phyloP scores from a whole-genome alignment of 2,888 invertebrate genomes.

The Brenthis ino region DNA sequence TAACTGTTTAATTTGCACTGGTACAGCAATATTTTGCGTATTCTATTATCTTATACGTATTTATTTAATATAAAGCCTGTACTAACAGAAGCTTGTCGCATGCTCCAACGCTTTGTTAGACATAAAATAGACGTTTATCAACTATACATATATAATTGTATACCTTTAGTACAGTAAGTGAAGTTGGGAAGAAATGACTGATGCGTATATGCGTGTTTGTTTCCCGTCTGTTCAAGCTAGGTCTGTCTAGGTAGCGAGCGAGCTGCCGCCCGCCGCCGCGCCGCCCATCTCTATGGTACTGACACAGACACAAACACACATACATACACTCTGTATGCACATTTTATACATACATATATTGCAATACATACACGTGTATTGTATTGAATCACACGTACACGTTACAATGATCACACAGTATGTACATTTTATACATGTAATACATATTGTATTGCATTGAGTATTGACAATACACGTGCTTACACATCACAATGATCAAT shows the following conservation, averaged over 20 bases:
- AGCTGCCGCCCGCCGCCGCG: constrained; percentile 67
- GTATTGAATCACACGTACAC: too few species aligned
- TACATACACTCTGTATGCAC: constrained; percentile 35
- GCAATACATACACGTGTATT: constrained; percentile 1
- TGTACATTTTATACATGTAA: constrained; percentile 36
- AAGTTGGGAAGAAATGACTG: constrained; percentile 77
- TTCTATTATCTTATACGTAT: not conserved
- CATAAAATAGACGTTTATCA: not conserved
- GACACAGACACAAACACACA: constrained; percentile 53
- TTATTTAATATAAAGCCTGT: not conserved
- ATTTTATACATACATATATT: constrained; percentile 32
- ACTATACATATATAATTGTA: constrained; percentile 36
- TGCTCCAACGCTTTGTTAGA: constrained; percentile 11
- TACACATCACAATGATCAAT: too few species aligned
- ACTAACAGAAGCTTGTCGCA: constrained; percentile 17
- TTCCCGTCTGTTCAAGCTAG: constrained; percentile 82
- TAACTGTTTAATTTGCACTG: not conserved
- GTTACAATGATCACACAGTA: constrained; percentile 20
- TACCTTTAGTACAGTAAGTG: constrained; percentile 29
- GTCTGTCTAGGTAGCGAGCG: constrained; percentile 73
- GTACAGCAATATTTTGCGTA: constrained; percentile 4
- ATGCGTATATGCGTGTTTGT: constrained; percentile 79
- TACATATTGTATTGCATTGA: too few species aligned
- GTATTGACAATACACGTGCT: too few species aligned
- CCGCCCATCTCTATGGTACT: constrained; percentile 74